Conservation (phyloP, 2,113 vertebrate species). For the Setophaga kirtlandii region DNA sequence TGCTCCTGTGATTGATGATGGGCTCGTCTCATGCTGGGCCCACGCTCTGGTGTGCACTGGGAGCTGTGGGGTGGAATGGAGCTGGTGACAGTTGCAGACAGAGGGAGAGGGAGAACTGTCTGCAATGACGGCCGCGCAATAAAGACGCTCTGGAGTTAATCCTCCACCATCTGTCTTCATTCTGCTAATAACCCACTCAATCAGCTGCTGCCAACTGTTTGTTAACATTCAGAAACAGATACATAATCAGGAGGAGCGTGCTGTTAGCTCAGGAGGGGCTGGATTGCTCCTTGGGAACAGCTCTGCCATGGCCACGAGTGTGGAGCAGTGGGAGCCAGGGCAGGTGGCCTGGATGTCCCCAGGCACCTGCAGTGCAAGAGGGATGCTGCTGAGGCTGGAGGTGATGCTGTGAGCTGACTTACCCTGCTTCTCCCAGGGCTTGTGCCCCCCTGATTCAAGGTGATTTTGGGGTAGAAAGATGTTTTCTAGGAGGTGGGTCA, state of each 20-base stretch:
- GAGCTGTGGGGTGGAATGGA: constrained; percentile 26
- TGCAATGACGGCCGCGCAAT: constrained; percentile 28
- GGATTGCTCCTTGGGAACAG: background rate
- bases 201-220: constrained; percentile 73
- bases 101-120: constrained; percentile 31
- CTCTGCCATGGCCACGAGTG: background rate
- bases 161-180: constrained; percentile 76
- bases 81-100: constrained; percentile 14
- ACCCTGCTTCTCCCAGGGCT: background rate
- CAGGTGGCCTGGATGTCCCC: background rate
- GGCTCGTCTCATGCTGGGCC: background rate
- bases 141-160: constrained; percentile 66
- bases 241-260: constrained; percentile 55
- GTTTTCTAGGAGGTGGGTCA: background rate
- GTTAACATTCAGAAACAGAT: constrained; percentile 73
- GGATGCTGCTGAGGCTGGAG: background rate
- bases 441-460: background rate
- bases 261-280: constrained; percentile 46
- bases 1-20: background rate
- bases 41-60: background rate
- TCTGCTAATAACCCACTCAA: constrained; percentile 74
- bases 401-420: background rate
- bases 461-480: background rate
- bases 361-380: fast-evolving
- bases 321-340: fast-evolving